phyloP scores from a whole-genome alignment of 2,113 vertebrate species.

The Tamias sibiricus region DNA sequence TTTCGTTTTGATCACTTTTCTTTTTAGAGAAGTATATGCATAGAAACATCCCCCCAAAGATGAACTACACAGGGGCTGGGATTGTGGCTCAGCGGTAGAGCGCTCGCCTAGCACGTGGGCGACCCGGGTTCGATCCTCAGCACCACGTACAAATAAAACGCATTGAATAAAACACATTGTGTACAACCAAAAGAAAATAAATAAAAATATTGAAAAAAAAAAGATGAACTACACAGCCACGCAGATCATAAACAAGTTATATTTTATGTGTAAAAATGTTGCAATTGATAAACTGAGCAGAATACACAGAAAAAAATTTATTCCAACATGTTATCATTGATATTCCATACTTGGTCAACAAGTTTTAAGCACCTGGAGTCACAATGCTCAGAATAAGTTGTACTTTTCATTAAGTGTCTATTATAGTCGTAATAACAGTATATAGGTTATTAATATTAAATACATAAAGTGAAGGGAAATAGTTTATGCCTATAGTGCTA shows the following conservation, averaged over 20 bases:
- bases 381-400: constrained; percentile 20
- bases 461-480: neutral
- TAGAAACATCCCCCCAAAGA: constrained; percentile 35
- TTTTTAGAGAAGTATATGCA: constrained; percentile 68
- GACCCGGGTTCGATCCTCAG: too few relatives aligned
- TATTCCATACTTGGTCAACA: neutral
- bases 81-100: too few relatives aligned
- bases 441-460: neutral
- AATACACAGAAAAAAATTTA: constrained; percentile 41
- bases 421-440: constrained; percentile 6
- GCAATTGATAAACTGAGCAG: neutral
- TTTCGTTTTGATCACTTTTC: constrained; percentile 45
- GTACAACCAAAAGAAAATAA: too few relatives aligned
- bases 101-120: too few relatives aligned
- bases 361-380: neutral
- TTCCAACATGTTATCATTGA: constrained; percentile 39
- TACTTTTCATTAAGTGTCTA: constrained; percentile 37
- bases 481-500: neutral
- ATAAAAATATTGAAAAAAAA: too few relatives aligned
- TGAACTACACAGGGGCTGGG: constrained; percentile 63
- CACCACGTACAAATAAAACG: too few relatives aligned
- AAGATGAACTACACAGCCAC: constrained; percentile 66
- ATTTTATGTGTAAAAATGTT: constrained; percentile 64
- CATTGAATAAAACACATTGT: too few relatives aligned
- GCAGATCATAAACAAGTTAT: constrained; percentile 65